phyloP scores from a whole-genome alignment of 2,113 vertebrate genomes.

The Ovis aries region ARS-UI_Ramb_v3.0 NC_056057.1:31152001-31152500 shows the following conservation, averaged over 20 bases:
- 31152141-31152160: not conserved
- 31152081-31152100: not conserved
- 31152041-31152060: not conserved
- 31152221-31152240: not conserved
- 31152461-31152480: not conserved
- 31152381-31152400: not conserved
- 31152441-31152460: not conserved
- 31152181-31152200: not conserved
- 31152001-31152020: not conserved
- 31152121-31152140: not conserved
- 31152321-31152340: conserved; percentile 20
- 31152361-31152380: conserved; percentile 6
- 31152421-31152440: not conserved
- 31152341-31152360: conserved; percentile 38
- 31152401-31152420: not conserved
- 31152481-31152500: not conserved
- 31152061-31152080: not conserved
- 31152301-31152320: conserved; percentile 10
- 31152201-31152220: not conserved
- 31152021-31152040: not conserved
- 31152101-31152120: conserved; percentile 21
- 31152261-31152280: not conserved
- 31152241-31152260: not conserved
- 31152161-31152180: not conserved
- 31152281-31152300: not conserved